Base-by-base conservation (phyloP, 2,113 vertebrate genomes). In the Elaphurus davidianus region DNA sequence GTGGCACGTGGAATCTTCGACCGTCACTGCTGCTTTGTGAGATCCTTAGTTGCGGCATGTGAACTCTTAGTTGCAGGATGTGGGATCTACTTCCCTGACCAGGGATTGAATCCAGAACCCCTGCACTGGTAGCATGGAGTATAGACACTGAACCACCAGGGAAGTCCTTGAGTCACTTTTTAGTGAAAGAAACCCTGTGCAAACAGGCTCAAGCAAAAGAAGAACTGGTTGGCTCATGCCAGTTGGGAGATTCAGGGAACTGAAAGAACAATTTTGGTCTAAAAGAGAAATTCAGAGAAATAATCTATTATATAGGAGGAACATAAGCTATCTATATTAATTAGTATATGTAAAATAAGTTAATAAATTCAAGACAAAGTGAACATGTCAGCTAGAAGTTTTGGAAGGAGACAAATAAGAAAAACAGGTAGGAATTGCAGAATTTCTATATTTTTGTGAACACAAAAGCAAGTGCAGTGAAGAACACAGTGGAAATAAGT, bases 261-360 rank as follows among this genome's bases (percentile, higher is more conserved):
- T 82, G 36, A 91, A 71, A 45, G 54, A 28, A 95, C 57, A 98
- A 60, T 83, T 96, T 96, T 40, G 71, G 33, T 50, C 25, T 92
- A 55, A 87, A 90, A 82, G 84, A 67, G 71, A 95, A 87, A 86
- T 94, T 86, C 60, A 87, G 87, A 67, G 33, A 92, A 55, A 55
- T 14, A 71, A 23, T 85, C 47, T 82, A 47, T 90, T 93, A 76
- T 12, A 19, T 47, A 89, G 91, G 40, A 82, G 45, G 78, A 94
- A 91, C 40, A 91, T 59, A 91, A 86, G 59, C 33, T 92, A 19
- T 43, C 54, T 89, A 36, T 15, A 40, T 93, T 87, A 81, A 50
- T 47, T 57, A 87, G 1, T 62, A 45, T 33, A 94, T 86, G 43
- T 36, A 96, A 96, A 94, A 55, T 43, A 30, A 50, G 25, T 92